phyloP scores from a whole-genome alignment of 92 coral and sea anemone genomes.

The Nematostella vectensis region DNA sequence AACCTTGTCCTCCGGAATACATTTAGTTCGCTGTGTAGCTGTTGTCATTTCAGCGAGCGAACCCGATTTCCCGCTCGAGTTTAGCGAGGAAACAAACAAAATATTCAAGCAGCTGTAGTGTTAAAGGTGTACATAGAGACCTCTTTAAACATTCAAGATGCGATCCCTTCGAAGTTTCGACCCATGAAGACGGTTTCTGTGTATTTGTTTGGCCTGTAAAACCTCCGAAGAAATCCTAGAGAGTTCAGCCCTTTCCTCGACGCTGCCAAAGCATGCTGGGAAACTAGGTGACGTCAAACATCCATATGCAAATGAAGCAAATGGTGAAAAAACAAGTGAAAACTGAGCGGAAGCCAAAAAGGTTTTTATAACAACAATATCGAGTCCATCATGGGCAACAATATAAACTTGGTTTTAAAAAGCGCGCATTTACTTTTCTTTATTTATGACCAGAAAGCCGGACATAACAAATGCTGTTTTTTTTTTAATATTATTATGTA shows the following conservation, averaged over 20 bases:
- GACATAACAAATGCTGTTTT: no score
- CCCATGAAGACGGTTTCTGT: constrained; percentile 16
- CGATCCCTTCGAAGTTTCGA: constrained; percentile 8
- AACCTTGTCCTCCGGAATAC: constrained; percentile 86
- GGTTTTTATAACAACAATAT: no score
- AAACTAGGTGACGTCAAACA: constrained; percentile 1
- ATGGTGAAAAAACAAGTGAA: no score
- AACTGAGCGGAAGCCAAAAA: no score
- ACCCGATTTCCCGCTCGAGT: neutral
- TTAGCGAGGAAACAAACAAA: constrained; percentile 2
- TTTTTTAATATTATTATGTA: no score
- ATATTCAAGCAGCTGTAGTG: neutral
- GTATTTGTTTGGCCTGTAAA: constrained; percentile 15
- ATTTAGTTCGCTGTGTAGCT: constrained; percentile 55
- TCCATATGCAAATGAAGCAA: no score
- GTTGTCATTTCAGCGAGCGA: constrained; percentile 32
- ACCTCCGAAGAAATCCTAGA: constrained; percentile 8
- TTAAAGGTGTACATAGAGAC: neutral
- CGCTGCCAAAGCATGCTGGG: constrained; percentile 3
- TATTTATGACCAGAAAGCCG: no score
- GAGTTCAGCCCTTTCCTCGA: constrained; percentile 30
- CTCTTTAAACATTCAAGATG: constrained; percentile 19
- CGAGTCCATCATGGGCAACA: no score
- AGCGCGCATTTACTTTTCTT: no score
- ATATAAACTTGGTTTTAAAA: no score